A percentile compares a stretch with the other conserved stretches of the same genome.
Conservation (phyloP, 2,113 vertebrate genomes). For the Mirounga angustirostris region DNA sequence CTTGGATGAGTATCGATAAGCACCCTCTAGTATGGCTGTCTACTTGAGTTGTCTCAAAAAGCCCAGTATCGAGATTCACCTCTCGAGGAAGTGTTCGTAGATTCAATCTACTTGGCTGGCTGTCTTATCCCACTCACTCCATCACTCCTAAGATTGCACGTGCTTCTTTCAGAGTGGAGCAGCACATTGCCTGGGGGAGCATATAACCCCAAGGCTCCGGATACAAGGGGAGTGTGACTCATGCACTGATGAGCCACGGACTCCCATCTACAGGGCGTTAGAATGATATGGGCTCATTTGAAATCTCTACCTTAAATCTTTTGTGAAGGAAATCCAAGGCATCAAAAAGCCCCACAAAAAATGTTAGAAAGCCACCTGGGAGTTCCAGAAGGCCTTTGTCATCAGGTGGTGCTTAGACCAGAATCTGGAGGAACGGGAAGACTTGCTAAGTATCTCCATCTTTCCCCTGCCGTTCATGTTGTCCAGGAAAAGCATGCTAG, state of each 20-base stretch:
- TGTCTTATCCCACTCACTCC: background rate
- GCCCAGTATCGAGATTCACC: background rate
- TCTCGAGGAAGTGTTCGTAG: background rate
- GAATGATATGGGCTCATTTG: background rate
- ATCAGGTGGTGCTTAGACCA: accelerated
- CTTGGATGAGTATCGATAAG: too few species aligned
- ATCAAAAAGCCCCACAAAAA: background rate
- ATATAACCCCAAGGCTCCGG: background rate
- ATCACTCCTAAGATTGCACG: background rate
- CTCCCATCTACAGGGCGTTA: background rate
- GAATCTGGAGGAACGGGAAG: background rate
- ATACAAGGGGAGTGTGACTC: background rate
- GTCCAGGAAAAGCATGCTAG: background rate
- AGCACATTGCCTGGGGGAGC: background rate
- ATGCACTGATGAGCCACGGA: accelerated
- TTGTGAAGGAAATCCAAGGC: background rate
- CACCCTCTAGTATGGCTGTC: background rate
- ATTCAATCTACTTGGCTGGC: background rate
- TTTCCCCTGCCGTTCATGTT: background rate
- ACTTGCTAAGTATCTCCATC: background rate
- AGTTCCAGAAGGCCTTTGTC: background rate
- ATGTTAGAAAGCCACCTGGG: background rate
- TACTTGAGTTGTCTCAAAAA: background rate
- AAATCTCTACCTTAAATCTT: background rate
- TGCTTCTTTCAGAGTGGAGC: background rate